Conservation (phyloP, 2,797 vertebrate species). For the Sarcophilus harrisii region DNA sequence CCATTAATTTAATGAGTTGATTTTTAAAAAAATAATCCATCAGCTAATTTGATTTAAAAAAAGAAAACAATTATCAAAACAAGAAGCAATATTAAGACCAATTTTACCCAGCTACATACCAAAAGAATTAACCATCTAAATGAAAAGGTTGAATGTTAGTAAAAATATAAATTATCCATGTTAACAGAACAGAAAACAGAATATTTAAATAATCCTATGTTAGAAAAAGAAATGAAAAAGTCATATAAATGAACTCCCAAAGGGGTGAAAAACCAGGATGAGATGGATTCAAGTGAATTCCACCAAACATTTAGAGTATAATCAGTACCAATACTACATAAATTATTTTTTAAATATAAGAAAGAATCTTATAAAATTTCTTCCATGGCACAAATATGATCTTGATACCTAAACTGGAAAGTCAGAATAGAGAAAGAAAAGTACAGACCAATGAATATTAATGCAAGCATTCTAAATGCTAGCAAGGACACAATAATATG, state of each 20-base stretch:
- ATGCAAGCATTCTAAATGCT: not conserved
- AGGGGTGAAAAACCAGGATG: not conserved
- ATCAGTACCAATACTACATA: conserved; percentile 7
- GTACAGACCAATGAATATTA: conserved; percentile 6
- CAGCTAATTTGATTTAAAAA: not conserved
- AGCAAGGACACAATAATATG: not conserved
- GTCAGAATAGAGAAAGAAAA: not conserved
- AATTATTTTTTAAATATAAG: conserved; percentile 19
- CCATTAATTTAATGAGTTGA: not conserved
- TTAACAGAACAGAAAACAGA: conserved; percentile 33
- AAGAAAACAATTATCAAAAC: not conserved
- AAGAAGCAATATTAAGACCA: not conserved
- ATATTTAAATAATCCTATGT: conserved; percentile 8
- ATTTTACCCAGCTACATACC: not conserved
- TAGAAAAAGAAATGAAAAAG: conserved; percentile 9
- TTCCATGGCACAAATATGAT: not conserved
- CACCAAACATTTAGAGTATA: conserved; percentile 34
- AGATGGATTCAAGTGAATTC: conserved; percentile 7
- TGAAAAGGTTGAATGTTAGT: not conserved
- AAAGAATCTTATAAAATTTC: not conserved
- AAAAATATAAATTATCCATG: conserved; percentile 38
- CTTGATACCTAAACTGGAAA: not conserved
- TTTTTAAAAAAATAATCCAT: too few relatives aligned
- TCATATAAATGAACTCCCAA: not conserved
- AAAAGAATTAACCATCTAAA: not conserved